Evolutionary conservation across 2,113 vertebrate species (phyloP).

Genomic region (Australoheros scitulus): DNA sequence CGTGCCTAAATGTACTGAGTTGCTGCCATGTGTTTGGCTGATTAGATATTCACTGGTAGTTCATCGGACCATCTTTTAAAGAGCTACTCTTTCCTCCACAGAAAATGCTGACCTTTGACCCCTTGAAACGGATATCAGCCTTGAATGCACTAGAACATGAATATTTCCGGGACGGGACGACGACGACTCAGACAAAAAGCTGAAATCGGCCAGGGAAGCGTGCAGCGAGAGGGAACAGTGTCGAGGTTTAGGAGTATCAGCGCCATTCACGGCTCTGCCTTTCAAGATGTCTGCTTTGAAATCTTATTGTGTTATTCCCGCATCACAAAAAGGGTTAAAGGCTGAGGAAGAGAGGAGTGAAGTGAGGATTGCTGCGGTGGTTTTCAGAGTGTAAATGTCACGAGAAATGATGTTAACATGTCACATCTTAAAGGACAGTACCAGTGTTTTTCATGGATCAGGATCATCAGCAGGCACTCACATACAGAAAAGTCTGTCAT

Average conservation of each 20-base stretch:
- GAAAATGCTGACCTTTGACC: constrained; percentile 91
- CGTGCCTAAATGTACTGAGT: too few species aligned
- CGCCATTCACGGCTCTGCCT: constrained; percentile 34
- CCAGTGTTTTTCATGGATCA: constrained; percentile 52
- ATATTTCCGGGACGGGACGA: constrained; percentile 76
- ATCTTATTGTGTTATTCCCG: constrained; percentile 39
- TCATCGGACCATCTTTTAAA: not conserved
- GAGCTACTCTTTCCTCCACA: constrained; percentile 55
- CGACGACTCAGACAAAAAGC: constrained; percentile 57
- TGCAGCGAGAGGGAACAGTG: constrained; percentile 31
- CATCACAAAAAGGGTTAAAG: constrained; percentile 40
- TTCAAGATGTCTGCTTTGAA: constrained; percentile 29
- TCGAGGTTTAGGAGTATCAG: constrained; percentile 35
- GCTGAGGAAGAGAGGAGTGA: constrained; percentile 37
- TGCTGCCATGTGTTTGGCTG: not conserved
- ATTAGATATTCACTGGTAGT: not conserved
- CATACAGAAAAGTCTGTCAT: constrained; percentile 15
- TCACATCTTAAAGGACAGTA: constrained; percentile 46
- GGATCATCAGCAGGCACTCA: constrained; percentile 11
- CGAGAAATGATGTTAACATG: constrained; percentile 31
- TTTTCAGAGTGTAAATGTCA: constrained; percentile 52
- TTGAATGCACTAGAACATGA: constrained; percentile 82
- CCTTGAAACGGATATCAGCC: constrained; percentile 86
- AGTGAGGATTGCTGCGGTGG: constrained; percentile 25
- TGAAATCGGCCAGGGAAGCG: constrained; percentile 33